These are phyloP conservation scores for Rhynchonycteris naso DNA, from an alignment of 2,797 vertebrate species.

Conservation along the genomic window DNA sequence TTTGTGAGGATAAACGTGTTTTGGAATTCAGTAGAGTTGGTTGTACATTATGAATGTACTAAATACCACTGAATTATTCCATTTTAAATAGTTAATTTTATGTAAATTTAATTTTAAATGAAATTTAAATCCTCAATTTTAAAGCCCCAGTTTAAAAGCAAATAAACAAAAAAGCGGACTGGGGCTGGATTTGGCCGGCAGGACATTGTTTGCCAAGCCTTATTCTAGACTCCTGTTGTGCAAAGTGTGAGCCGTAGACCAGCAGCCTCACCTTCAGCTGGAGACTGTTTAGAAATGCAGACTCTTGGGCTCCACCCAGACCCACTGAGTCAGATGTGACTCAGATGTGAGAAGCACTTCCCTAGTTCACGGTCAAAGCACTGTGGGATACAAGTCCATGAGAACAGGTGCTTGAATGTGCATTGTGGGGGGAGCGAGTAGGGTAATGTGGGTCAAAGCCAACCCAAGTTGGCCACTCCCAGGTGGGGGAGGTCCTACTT, in stretches of 20 bases:
- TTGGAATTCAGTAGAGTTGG: neutral
- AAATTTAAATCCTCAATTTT: neutral
- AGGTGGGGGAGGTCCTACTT: neutral
- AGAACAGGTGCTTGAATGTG: rapidly evolving
- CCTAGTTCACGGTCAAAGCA: neutral
- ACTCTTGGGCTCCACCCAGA: neutral
- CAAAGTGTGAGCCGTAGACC: neutral
- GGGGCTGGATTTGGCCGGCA: neutral
- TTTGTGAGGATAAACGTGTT: neutral
- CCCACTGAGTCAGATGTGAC: neutral
- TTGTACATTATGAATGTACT: neutral
- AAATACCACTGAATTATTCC: neutral
- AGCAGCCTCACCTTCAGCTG: neutral
- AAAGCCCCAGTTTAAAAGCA: neutral
- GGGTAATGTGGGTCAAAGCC: neutral
- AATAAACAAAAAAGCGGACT: neutral
- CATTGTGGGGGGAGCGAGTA: neutral
- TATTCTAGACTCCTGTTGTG: neutral
- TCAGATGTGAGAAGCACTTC: neutral
- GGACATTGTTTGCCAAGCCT: neutral
- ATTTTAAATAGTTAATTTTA: neutral
- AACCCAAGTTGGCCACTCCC: neutral
- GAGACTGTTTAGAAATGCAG: neutral
- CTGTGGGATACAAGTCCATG: rapidly evolving
- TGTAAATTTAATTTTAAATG: neutral